Conservation (phyloP, 2,888 invertebrate genomes). For the Stegophylla sp. region DNA sequence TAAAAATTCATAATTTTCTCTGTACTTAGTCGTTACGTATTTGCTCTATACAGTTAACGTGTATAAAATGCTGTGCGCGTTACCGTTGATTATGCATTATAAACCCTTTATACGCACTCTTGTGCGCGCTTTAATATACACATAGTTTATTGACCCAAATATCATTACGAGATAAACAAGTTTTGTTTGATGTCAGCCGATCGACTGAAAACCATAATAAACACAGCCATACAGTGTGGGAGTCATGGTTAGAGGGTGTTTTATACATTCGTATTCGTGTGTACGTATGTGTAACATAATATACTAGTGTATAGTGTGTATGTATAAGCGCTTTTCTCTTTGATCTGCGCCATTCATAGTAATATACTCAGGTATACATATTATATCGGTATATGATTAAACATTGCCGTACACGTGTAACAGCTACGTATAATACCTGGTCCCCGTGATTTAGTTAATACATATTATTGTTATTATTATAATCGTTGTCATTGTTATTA, state of each 20-base stretch:
- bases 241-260: neutral
- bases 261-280: neutral
- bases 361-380: too few relatives aligned
- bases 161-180: neutral
- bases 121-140: neutral
- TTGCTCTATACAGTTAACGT: neutral
- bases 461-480: too few relatives aligned
- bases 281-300: neutral
- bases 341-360: neutral
- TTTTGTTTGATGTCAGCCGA: slow-evolving; percentile 32
- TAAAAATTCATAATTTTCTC: too few relatives aligned
- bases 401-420: neutral
- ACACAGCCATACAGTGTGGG: neutral
- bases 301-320: neutral
- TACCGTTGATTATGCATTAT: slow-evolving; percentile 26
- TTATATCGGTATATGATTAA: too few relatives aligned
- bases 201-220: slow-evolving; percentile 38
- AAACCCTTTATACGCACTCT: slow-evolving; percentile 16
- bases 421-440: neutral
- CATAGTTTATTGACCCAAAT: slow-evolving; percentile 39
- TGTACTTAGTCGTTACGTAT: neutral
- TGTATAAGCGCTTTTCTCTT: neutral
- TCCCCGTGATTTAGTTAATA: too few relatives aligned
- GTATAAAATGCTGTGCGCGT: neutral
- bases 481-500: too few relatives aligned